Base-by-base conservation (phyloP, 1,140 invertebrate genomes). In the Caenorhabditis brenneri region DNA sequence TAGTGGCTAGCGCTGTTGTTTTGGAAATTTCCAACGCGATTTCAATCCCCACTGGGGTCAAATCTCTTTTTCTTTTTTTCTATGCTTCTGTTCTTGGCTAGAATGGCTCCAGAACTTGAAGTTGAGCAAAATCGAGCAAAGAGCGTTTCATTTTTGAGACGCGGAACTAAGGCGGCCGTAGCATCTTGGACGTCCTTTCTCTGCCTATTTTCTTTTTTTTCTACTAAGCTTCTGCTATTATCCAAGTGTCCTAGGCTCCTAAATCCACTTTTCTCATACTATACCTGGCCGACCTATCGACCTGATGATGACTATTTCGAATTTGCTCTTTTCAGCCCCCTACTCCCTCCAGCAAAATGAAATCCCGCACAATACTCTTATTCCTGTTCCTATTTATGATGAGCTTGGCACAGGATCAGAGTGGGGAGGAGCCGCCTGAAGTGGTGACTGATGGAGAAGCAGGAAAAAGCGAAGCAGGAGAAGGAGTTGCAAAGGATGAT, bases 371-470 rank as follows among this genome's bases (percentile, higher is more conserved):
- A 42, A 46, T 74, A 9, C 36, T 24, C 5, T 24, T 74, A 46
- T 42, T 74, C 4, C 65, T 74, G 19, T 74, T 65, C 31, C 31
- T 65, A 33, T 65, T 74, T 24, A 42, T 74, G 65, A 74, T 42
- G 36, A 74, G 36, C 42, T 46, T 74, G 65, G 65, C 65, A 46
- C 36, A 74, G 31, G 60, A 36, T 6, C 31, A 65, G 46, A 74
- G 65, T 74, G 65, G 36, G 33, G 36, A 74, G 33, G 65, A 46
- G 0, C 65, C 33, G 15, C 29, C 29, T 36, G 58, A 36, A 65
- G 24, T 4, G 49, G 49, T 7, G 12, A 5, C 39, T 42, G 39
- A 42, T 42, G 39, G 12, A 6, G 39, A 42, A 42, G 48, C 48
- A n/a, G 48, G n/a, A 0, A 51, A n/a, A 2, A 19, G 12, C 19